Evolutionary conservation across 2,888 invertebrate species (phyloP).

Genomic region (Andrena fulva): DNA sequence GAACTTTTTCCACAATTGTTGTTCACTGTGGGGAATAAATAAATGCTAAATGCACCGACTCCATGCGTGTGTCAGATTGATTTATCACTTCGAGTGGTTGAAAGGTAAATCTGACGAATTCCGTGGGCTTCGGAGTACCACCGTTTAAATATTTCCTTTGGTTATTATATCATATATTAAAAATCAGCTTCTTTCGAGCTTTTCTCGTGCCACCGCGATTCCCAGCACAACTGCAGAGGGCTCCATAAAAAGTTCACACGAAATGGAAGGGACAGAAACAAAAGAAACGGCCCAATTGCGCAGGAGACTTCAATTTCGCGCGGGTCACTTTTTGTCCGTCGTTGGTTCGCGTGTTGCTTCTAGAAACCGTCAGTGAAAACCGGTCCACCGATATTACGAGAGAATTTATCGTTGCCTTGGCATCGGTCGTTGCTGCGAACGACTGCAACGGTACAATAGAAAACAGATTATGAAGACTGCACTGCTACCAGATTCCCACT

Average conservation of each 20-base stretch:
- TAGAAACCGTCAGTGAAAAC: conserved; percentile 54
- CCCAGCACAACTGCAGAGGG: not conserved
- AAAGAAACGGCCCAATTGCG: not conserved
- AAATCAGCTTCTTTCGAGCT: too few relatives aligned
- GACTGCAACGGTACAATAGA: conserved; percentile 40
- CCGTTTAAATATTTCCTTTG: not conserved
- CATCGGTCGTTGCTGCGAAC: conserved; percentile 35
- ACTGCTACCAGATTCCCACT: conserved; percentile 30
- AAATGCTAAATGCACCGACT: too few relatives aligned
- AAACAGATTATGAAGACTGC: conserved; percentile 24
- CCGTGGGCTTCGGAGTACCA: not conserved
- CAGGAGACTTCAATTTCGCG: conserved; percentile 31
- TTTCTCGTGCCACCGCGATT: not conserved
- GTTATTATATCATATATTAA: not conserved
- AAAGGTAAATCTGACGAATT: too few relatives aligned
- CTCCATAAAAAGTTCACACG: not conserved
- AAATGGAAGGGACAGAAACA: not conserved
- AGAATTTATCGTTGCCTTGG: conserved; percentile 56
- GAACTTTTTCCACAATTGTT: not conserved
- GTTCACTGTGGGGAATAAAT: not conserved
- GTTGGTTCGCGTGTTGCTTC: conserved; percentile 42
- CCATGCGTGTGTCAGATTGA: too few relatives aligned
- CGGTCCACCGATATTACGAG: conserved; percentile 58
- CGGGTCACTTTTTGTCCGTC: conserved; percentile 32
- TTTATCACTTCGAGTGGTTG: too few relatives aligned